Percentiles rank a stretch among this genome's conserved stretches.
These are phyloP conservation scores for Artemisiospiza belli DNA, from an alignment of 2,113 vertebrate species.

Conservation along the genomic window DNA sequence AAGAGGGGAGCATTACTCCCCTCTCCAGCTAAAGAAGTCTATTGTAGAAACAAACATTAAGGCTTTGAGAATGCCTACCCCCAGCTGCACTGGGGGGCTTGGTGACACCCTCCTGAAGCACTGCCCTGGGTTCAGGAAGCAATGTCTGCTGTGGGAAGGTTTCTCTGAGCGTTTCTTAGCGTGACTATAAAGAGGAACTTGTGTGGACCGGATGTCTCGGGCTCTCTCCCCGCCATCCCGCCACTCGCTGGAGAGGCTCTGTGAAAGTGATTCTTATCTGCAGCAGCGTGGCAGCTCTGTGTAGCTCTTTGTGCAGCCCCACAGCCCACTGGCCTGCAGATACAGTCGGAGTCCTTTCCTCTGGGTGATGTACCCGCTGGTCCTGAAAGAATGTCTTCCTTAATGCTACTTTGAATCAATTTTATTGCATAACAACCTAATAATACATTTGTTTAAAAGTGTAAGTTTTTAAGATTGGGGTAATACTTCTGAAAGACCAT, in stretches of 20 bases:
- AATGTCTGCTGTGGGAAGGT: slow-evolving; percentile 3
- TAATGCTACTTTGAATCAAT: not conserved
- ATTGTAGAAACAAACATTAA: not conserved
- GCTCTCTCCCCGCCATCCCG: not conserved
- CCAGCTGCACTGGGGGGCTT: not conserved
- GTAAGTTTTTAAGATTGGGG: not conserved
- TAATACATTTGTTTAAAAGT: not conserved
- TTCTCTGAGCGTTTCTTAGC: not conserved
- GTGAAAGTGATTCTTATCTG: slow-evolving; percentile 52
- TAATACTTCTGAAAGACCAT: not conserved
- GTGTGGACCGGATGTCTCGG: not conserved
- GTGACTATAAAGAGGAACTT: slow-evolving; percentile 35
- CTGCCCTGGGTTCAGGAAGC: not conserved
- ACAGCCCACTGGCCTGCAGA: not conserved
- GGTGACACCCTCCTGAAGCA: not conserved
- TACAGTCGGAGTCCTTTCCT: not conserved
- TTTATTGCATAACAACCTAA: accelerated
- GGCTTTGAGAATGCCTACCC: not conserved
- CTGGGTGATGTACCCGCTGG: not conserved
- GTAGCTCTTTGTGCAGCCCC: not conserved
- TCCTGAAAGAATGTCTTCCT: not conserved
- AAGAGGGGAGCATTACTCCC: not conserved
- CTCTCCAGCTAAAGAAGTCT: not conserved
- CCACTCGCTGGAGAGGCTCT: not conserved
- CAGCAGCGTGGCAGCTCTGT: not conserved